phyloP scores from a whole-genome alignment of 2,113 vertebrate species.

The Cyprinodon brontotheroides region DNA sequence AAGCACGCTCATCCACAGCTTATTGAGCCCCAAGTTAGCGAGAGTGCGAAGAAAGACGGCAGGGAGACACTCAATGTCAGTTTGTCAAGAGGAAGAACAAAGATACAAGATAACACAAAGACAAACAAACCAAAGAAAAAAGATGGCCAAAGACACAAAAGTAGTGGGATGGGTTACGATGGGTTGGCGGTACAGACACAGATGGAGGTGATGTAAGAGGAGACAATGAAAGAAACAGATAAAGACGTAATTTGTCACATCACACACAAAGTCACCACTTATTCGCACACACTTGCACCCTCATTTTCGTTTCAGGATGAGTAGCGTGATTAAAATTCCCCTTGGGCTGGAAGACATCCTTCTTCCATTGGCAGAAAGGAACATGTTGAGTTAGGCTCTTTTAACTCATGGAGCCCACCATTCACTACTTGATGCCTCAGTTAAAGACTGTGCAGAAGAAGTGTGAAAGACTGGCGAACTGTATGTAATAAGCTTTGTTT shows the following conservation, averaged over 20 bases:
- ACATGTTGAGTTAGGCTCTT: slow-evolving; percentile 31
- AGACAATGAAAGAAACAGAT: slow-evolving; percentile 40
- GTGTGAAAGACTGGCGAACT: slow-evolving; percentile 1
- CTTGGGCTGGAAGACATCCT: slow-evolving; percentile 45
- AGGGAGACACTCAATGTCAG: slow-evolving; percentile 34
- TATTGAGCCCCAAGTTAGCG: slow-evolving; percentile 57
- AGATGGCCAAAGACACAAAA: slow-evolving; percentile 43
- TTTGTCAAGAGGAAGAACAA: slow-evolving; percentile 51
- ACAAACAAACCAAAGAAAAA: slow-evolving; percentile 58
- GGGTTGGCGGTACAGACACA: slow-evolving; percentile 39
- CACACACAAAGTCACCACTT: slow-evolving; percentile 45
- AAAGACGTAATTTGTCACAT: slow-evolving; percentile 61
- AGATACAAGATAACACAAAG: slow-evolving; percentile 61
- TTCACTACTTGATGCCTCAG: slow-evolving; percentile 4
- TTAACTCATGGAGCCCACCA: slow-evolving; percentile 45
- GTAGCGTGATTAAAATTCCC: slow-evolving; percentile 56
- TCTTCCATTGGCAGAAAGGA: slow-evolving; percentile 40
- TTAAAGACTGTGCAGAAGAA: neutral
- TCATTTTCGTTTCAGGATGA: slow-evolving; percentile 36
- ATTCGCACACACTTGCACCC: slow-evolving; percentile 4
- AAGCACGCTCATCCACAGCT: slow-evolving; percentile 68
- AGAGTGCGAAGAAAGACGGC: slow-evolving; percentile 14
- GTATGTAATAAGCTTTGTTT: neutral
- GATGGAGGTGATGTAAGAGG: slow-evolving; percentile 58
- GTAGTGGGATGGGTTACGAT: slow-evolving; percentile 2